These are phyloP conservation scores for Xanthostigma xanthostigma DNA, from an alignment of 2,888 invertebrate genomes.

Conservation along the genomic window DNA sequence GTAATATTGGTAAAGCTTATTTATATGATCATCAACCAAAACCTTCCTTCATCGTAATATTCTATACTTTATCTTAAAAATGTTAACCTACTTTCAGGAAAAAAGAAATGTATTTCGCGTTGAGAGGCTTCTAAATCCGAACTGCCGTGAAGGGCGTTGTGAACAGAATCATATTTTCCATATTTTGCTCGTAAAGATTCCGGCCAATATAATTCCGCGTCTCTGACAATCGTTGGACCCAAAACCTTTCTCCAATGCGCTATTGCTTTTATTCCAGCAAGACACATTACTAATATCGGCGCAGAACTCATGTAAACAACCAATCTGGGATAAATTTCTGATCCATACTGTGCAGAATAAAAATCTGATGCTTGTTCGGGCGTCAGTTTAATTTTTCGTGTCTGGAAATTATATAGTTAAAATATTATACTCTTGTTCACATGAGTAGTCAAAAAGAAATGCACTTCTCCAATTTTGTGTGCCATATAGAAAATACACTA, in stretches of 20 bases:
- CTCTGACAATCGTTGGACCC: conserved; percentile 51
- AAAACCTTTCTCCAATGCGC: conserved; percentile 55
- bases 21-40: too few species aligned
- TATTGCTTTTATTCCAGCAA: conserved; percentile 55
- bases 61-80: not conserved
- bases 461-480: not conserved
- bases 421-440: not conserved
- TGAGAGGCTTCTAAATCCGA: conserved; percentile 46
- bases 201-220: conserved; percentile 55
- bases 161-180: conserved; percentile 45
- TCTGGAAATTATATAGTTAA: conserved; percentile 28
- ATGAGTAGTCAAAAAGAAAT: too few species aligned
- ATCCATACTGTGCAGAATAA: conserved; percentile 59
- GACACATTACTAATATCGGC: conserved; percentile 52
- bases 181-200: conserved; percentile 55
- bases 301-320: conserved; percentile 69
- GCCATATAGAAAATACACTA: too few species aligned
- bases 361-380: conserved; percentile 79
- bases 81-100: conserved; percentile 53
- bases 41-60: too few species aligned
- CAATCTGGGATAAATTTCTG: conserved; percentile 57
- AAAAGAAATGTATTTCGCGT: conserved; percentile 77
- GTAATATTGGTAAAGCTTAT: too few species aligned
- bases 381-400: conserved; percentile 52
- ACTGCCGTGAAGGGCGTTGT: conserved; percentile 72